Evolutionary conservation across 2,113 vertebrate genomes (phyloP).

Genomic region (Microtus richardsoni): DNA sequence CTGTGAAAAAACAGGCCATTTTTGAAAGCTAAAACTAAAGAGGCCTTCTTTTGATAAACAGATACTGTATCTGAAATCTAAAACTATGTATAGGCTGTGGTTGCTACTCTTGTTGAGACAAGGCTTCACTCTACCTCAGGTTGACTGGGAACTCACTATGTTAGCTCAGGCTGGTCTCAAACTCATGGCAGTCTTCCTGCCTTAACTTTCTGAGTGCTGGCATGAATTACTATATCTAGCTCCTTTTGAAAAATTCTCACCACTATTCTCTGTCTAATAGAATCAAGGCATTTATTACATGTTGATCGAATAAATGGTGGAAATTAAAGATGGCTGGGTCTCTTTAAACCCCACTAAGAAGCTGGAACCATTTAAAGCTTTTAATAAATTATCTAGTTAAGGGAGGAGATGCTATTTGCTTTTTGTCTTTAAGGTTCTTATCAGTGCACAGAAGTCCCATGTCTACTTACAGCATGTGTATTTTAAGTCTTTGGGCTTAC

Average conservation of each 20-base stretch:
- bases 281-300: not conserved
- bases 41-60: constrained; percentile 1
- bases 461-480: not conserved
- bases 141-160: not conserved
- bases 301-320: not conserved
- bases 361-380: not conserved
- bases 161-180: not conserved
- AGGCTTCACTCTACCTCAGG: not conserved
- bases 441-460: not conserved
- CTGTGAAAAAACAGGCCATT: not conserved
- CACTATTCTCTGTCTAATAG: not conserved
- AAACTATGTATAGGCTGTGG: no score
- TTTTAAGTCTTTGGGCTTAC: not conserved
- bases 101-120: not conserved
- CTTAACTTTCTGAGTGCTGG: not conserved
- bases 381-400: not conserved
- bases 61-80: not conserved
- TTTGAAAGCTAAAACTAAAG: not conserved
- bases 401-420: not conserved
- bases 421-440: not conserved
- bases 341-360: not conserved
- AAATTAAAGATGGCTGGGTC: not conserved
- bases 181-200: not conserved
- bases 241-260: not conserved
- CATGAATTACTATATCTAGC: not conserved